Evolutionary conservation across 1,140 invertebrate genomes (phyloP), one percentile per base, ranked within the genome.

Genomic region (Hylaeus anthracinus): DNA sequence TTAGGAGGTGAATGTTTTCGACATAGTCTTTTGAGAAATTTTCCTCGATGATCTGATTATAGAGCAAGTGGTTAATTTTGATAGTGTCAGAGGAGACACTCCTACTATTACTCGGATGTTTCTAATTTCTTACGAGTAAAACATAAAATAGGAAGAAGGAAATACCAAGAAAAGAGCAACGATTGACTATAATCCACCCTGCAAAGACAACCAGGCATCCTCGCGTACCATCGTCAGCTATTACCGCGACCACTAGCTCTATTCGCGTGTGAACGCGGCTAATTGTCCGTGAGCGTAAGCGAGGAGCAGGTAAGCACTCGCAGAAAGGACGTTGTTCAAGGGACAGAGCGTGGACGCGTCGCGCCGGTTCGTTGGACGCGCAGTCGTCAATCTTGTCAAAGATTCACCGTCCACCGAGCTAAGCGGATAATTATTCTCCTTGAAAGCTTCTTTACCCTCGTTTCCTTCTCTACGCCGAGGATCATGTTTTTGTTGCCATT

Each of bases 341-440:
- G 26, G 26, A 26, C 26, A 26, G 26, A 48, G 43, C 61, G 14
- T 37, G 45, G 56, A 45, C 3, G 12, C 65, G 8, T 6, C 14
- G 14, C 39, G 72, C 72, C 10, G 61, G 10, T 12, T 67, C 75
- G 39, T 58, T 65, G 77, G 43, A 58, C 60, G 51, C 60, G 51
- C 66, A 39, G 56, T 72, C 65, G 56, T 70, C 56, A 12, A 63
- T 69, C 66, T 66, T 69, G 15, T 45, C 72, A 15, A 63, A 70
- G n/a, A 51, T 64, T 70, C 63, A 51, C 64, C 63, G 12, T 43
- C 45, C 26, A 73, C 70, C 26, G 14, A 12, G 15, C 72, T 75
- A 80, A 80, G 78, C 72, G 72, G 72, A 80, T 80, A 80, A 80
- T 80, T 75, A 75, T 75, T 66, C 4, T 55, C 12, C 15, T 8